These are phyloP conservation scores for Pterostichus niger DNA, from an alignment of 2,888 invertebrate species.

Conservation along the genomic window DNA sequence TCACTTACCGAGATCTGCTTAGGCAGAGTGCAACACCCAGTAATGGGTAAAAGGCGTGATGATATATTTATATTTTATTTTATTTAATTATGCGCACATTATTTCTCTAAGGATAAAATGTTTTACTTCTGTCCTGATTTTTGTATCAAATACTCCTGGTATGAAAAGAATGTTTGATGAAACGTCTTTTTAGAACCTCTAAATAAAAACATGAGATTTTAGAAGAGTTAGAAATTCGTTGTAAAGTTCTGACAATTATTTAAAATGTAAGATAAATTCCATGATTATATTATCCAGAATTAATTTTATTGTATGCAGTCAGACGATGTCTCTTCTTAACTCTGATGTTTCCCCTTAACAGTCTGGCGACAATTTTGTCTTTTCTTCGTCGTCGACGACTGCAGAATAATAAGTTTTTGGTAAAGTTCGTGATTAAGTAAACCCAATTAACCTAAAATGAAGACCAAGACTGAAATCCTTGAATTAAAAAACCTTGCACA, in stretches of 20 bases:
- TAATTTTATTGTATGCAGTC: constrained; percentile 35
- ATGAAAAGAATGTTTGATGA: no score
- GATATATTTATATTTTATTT: no score
- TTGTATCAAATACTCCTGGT: no score
- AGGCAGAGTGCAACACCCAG: no score
- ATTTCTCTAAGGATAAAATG: no score
- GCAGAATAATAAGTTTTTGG: constrained; percentile 48
- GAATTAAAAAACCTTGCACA: constrained; percentile 10
- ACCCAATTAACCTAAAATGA: constrained; percentile 36
- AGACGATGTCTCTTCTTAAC: constrained; percentile 23
- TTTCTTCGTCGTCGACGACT: constrained; percentile 26
- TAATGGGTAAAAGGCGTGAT: no score
- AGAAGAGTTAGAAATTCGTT: no score
- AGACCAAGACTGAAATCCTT: constrained; percentile 23
- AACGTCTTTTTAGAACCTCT: no score
- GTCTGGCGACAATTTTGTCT: constrained; percentile 30
- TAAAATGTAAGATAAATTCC: constrained; percentile 22
- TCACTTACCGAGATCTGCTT: no score
- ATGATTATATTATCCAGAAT: constrained; percentile 34
- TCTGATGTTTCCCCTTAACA: constrained; percentile 6
- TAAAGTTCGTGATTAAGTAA: constrained; percentile 36
- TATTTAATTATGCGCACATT: no score
- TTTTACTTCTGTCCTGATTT: no score
- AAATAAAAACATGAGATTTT: no score
- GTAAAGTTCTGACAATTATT: background rate